A percentile compares a stretch with the other conserved stretches of the same genome.
phyloP scores from a whole-genome alignment of 2,888 invertebrate species.

The Platerodrilus igneus region DNA sequence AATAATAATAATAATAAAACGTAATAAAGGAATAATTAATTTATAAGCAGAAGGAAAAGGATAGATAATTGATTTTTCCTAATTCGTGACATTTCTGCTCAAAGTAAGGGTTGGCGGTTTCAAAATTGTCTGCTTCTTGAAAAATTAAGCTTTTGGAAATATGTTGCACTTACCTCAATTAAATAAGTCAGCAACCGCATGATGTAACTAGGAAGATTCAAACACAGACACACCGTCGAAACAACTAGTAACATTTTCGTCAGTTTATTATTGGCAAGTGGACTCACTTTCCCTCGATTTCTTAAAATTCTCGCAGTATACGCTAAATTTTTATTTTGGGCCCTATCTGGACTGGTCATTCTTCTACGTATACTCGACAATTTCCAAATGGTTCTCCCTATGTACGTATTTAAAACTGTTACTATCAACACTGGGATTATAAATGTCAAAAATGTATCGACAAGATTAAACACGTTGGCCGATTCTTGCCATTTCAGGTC shows the following conservation, averaged over 20 bases:
- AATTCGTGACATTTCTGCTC: too few relatives aligned
- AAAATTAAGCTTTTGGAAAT: not conserved
- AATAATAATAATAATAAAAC: too few relatives aligned
- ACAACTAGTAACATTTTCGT: constrained; percentile 81
- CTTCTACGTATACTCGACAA: constrained; percentile 39
- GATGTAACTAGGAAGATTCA: constrained; percentile 74
- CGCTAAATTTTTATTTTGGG: too few relatives aligned
- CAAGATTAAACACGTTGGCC: constrained; percentile 61
- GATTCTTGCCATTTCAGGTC: constrained; percentile 51
- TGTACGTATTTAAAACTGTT: constrained; percentile 65
- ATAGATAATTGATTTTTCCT: too few relatives aligned
- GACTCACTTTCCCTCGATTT: constrained; percentile 33
- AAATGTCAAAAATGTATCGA: constrained; percentile 70
- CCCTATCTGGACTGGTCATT: constrained; percentile 24
- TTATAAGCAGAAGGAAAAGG: too few relatives aligned
- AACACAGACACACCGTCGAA: constrained; percentile 70
- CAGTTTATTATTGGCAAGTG: constrained; percentile 52
- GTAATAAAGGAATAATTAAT: too few relatives aligned
- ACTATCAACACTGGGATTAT: constrained; percentile 68
- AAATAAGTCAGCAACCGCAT: constrained; percentile 57
- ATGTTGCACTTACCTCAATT: constrained; percentile 20
- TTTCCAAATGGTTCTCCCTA: constrained; percentile 63
- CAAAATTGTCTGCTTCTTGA: too few relatives aligned
- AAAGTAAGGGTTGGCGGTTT: too few relatives aligned
- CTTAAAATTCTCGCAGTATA: too few relatives aligned